Conservation (phyloP, 2,888 invertebrate genomes). For the Stenodema calcarata region DNA sequence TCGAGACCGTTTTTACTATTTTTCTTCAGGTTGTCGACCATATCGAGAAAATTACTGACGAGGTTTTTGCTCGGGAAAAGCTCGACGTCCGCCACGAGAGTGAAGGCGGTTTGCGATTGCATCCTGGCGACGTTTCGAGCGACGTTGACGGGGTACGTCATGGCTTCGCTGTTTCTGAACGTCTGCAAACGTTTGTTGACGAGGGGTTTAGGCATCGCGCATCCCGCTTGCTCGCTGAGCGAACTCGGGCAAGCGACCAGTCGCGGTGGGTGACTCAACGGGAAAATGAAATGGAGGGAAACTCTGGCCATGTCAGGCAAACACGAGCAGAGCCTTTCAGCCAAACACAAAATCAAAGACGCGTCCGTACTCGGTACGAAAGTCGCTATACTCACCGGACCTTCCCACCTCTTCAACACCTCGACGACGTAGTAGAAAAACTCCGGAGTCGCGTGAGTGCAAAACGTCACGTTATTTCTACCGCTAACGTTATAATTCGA, state of each 20-base stretch:
- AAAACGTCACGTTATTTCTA: conserved; percentile 68
- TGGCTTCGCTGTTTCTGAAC: conserved; percentile 57
- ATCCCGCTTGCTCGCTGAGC: conserved; percentile 56
- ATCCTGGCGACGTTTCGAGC: conserved; percentile 74
- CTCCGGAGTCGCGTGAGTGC: conserved; percentile 76
- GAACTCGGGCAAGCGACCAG: conserved; percentile 48
- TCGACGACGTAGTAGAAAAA: conserved; percentile 74
- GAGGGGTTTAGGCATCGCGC: conserved; percentile 63
- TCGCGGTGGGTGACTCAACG: conserved; percentile 66
- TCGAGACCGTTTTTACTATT: conserved; percentile 62
- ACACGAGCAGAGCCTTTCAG: conserved; percentile 72
- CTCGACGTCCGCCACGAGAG: conserved; percentile 75
- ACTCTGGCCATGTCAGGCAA: conserved; percentile 73
- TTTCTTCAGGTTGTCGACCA: conserved; percentile 66
- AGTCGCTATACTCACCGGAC: conserved; percentile 73
- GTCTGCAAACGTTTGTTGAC: conserved; percentile 57
- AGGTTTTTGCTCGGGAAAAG: conserved; percentile 72
- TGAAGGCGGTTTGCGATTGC: conserved; percentile 69
- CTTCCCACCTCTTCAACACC: conserved; percentile 72
- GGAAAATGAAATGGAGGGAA: conserved; percentile 73
- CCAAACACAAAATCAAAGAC: conserved; percentile 68
- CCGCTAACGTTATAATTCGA: conserved; percentile 61
- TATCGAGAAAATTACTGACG: conserved; percentile 67
- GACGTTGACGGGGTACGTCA: conserved; percentile 76
- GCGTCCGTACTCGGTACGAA: conserved; percentile 73